Evolutionary conservation across 2,797 vertebrate species (phyloP).

Genomic region (Cynodonichthys magdalenae): DNA sequence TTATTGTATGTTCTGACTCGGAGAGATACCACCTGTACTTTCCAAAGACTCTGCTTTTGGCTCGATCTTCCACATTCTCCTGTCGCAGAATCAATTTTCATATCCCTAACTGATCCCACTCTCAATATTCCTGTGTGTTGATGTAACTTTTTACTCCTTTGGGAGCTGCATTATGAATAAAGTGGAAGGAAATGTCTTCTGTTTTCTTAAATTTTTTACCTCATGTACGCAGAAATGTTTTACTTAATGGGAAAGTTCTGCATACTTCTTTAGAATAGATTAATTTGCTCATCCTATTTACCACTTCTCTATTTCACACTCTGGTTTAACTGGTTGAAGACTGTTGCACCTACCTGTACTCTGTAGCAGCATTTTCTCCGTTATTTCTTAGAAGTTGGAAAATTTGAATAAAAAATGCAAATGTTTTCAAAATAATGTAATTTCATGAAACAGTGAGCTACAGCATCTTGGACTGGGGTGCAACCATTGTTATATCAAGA

Average conservation of each 20-base stretch:
- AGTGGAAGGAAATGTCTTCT: slow-evolving; percentile 49
- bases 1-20: slow-evolving; percentile 82
- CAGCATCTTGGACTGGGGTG: too few species aligned
- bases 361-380: background rate
- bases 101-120: slow-evolving; percentile 58
- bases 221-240: slow-evolving; percentile 3
- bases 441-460: too few species aligned
- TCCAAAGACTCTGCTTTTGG: slow-evolving; percentile 73
- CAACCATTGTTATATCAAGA: too few species aligned
- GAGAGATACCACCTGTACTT: slow-evolving; percentile 61
- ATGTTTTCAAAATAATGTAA: too few species aligned
- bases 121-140: slow-evolving; percentile 63
- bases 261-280: background rate
- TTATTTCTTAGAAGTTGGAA: too few species aligned
- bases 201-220: background rate
- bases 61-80: slow-evolving; percentile 53
- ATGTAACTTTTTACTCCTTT: slow-evolving; percentile 65
- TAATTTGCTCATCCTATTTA: background rate
- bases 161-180: slow-evolving; percentile 70
- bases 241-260: slow-evolving; percentile 5
- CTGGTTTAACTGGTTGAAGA: background rate
- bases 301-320: background rate
- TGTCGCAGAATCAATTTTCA: slow-evolving; percentile 58
- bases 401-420: too few species aligned
- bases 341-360: background rate